Base-by-base conservation (phyloP, 2,888 invertebrate genomes). In the Ctena decussata region DNA sequence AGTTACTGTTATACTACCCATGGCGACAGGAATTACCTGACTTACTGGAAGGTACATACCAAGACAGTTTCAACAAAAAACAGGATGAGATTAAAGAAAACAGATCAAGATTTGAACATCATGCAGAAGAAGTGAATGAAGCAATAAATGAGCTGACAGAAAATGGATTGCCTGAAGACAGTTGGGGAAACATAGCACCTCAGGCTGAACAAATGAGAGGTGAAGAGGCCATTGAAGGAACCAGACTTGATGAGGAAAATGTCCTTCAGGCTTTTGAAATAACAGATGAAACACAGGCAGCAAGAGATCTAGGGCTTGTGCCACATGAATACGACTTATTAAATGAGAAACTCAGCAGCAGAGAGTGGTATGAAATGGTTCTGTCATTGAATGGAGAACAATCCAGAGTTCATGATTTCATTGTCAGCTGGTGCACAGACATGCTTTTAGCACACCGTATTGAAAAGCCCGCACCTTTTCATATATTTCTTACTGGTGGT, bases 401-500 rank as follows among this genome's bases (percentile, higher is more conserved):
- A 53, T 77, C 49, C 77, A 24, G 73, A 46, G 44, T 89, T 32
- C 87, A 89, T 81, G 73, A 82, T 18, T 89, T 85, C 70, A 76
- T 86, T 69, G 80, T 83, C 18, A 15, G 73, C 37, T 88, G 90
- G 90, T 39, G 69, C n/a, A 79, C 76, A 32, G 15, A 35, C 24
- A 90, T 90, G 88, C 15, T 72, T 3, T 30, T 89, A 21, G 69
- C 87, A 35, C 86, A 86, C 74, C 80, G 39, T 73, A 46, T 39
- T 15, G 2, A 57, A 70, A 82, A 53, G 24, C 75, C 87, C 76
- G 35, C 81, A 24, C 88, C 86, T 18, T 89, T 90, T 57, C 81
- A 87, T n/a, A 70, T 89, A 18, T 85, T 89, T 69, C 77, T 90
- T 18, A 85, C 86, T 70, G 89, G 89, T n/a, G 85, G 85, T 15